A percentile compares a stretch with the other conserved stretches of the same genome.
Evolutionary conservation across 2,113 vertebrate species (phyloP).

Genomic region (Ophthalmolycus amberensis): DNA sequence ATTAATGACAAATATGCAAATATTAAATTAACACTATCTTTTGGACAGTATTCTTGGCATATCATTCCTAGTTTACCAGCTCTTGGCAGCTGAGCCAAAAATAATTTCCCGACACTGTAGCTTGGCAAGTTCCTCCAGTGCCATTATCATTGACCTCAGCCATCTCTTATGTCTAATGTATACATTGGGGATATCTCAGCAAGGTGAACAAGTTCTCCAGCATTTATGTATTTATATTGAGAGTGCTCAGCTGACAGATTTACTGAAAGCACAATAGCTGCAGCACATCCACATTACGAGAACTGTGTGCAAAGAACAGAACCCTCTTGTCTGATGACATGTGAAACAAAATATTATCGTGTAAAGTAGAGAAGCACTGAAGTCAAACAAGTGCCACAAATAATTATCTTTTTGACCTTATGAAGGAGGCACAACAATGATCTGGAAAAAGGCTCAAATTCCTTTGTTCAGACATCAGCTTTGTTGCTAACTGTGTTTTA

Average conservation of each 20-base stretch:
- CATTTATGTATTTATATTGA: background rate
- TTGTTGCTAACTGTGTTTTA: background rate
- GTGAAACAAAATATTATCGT: background rate
- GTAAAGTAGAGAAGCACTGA: background rate
- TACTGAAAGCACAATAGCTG: background rate
- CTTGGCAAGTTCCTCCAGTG: constrained; percentile 14
- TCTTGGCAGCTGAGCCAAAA: constrained; percentile 17
- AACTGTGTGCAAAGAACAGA: background rate
- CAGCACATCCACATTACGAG: constrained; percentile 3
- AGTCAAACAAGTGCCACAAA: background rate
- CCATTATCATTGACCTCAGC: constrained; percentile 11
- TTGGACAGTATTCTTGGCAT: constrained; percentile 30
- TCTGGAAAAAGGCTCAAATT: background rate
- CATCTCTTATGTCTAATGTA: background rate
- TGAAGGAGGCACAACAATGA: background rate
- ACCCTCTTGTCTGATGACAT: background rate
- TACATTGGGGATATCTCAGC: background rate
- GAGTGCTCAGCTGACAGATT: background rate
- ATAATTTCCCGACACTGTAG: constrained; percentile 5
- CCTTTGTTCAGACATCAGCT: background rate
- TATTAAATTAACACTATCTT: constrained; percentile 34
- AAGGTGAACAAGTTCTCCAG: background rate
- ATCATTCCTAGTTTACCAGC: background rate
- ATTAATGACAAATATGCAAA: constrained; percentile 28
- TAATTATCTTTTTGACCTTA: background rate